Conservation (phyloP, 2,888 invertebrate species). For the Euproctis similis region DNA sequence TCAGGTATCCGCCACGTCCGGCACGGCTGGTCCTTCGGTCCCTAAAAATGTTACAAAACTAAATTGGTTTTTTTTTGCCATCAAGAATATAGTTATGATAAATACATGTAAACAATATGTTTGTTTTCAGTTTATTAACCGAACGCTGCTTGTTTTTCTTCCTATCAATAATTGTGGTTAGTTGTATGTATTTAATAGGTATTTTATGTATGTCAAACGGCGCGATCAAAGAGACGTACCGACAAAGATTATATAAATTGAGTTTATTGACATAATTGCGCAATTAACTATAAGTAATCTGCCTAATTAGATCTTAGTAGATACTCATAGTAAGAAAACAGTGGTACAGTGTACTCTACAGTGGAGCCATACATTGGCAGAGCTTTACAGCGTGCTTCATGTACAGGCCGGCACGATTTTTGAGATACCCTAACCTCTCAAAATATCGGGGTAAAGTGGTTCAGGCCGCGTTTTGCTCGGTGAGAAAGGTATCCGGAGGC, state of each 20-base stretch:
- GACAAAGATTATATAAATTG: constrained; percentile 11
- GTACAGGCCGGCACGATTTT: no score
- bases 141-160: constrained; percentile 14
- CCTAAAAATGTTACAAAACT: neutral
- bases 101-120: neutral
- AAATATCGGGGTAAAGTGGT: no score
- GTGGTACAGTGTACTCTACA: neutral
- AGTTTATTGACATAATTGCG: no score
- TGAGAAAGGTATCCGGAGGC: no score
- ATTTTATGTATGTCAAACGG: constrained; percentile 12
- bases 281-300: no score
- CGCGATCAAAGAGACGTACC: constrained; percentile 16
- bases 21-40: neutral
- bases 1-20: no score
- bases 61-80: neutral
- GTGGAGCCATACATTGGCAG: no score
- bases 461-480: no score
- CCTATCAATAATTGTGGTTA: constrained; percentile 18
- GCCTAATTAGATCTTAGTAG: no score
- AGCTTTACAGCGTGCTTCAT: no score
- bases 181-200: constrained; percentile 15
- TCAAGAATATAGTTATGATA: neutral
- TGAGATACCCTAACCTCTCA: no score
- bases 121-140: constrained; percentile 1
- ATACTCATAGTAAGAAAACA: no score